A percentile compares a stretch with the other conserved stretches of the same genome.
phyloP scores from a whole-genome alignment of 2,797 vertebrate genomes.

The Phataginus tetradactyla region DNA sequence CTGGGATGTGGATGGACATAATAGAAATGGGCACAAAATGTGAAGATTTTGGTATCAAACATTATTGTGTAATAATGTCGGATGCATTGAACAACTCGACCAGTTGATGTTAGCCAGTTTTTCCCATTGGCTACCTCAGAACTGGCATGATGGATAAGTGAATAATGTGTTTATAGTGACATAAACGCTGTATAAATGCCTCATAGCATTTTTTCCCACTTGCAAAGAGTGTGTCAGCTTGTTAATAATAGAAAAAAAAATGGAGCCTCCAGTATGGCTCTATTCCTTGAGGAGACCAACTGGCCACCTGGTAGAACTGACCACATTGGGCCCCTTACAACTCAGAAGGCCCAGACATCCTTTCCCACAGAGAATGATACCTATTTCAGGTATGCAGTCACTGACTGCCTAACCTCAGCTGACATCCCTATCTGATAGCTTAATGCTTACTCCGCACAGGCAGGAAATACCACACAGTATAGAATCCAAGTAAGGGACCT shows the following conservation, averaged over 20 bases:
- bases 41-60: neutral
- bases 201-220: neutral
- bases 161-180: neutral
- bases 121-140: neutral
- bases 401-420: neutral
- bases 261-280: neutral
- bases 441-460: neutral
- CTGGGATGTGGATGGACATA: neutral
- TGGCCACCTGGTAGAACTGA: neutral
- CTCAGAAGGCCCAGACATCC: neutral
- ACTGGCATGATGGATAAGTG: neutral
- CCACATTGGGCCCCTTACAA: neutral
- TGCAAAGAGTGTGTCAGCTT: neutral
- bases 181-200: neutral
- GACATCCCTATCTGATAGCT: neutral
- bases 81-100: neutral
- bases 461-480: neutral
- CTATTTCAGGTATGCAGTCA: neutral
- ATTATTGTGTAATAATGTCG: neutral
- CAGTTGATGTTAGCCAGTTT: neutral
- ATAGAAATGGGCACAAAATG: neutral
- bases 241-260: neutral
- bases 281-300: neutral
- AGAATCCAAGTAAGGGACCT: neutral
- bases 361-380: neutral